Conservation (phyloP, 2,113 vertebrate species). For the Dipodomys ordii region DNA sequence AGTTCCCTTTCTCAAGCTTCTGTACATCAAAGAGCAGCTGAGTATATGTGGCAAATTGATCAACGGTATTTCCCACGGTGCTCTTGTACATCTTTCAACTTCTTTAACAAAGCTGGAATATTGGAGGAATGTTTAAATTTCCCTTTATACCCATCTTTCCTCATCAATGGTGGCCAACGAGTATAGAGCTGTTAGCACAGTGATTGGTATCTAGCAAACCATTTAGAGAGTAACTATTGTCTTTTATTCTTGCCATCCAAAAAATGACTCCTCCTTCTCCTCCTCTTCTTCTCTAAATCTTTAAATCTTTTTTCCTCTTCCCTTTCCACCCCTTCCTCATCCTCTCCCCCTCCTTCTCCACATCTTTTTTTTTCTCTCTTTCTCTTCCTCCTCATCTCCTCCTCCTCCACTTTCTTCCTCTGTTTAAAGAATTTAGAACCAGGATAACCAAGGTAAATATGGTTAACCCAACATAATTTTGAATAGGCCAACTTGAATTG, state of each 20-base stretch:
- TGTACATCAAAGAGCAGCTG: not conserved
- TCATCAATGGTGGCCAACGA: not conserved
- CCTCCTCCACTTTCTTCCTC: not conserved
- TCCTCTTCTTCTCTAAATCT: too few species aligned
- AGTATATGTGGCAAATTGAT: not conserved
- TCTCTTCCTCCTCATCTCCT: too few species aligned
- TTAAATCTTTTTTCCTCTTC: too few species aligned
- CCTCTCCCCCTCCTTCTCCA: too few species aligned
- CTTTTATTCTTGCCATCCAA: not conserved
- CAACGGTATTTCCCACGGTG: not conserved
- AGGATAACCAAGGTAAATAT: constrained; percentile 2
- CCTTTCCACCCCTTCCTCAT: too few species aligned
- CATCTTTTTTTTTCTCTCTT: not conserved
- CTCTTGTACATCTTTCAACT: not conserved
- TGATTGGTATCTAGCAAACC: not conserved
- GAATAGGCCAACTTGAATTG: not conserved
- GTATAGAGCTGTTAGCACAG: not conserved
- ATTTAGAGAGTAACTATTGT: not conserved
- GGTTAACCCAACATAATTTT: not conserved
- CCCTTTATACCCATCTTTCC: not conserved
- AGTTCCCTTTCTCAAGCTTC: not conserved
- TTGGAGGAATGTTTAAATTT: not conserved
- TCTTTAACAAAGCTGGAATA: not conserved
- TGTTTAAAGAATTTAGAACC: not conserved
- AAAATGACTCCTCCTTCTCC: too few species aligned